Base-by-base conservation (phyloP, 2,797 vertebrate genomes). In the Paratrypauchen microcephalus region DNA sequence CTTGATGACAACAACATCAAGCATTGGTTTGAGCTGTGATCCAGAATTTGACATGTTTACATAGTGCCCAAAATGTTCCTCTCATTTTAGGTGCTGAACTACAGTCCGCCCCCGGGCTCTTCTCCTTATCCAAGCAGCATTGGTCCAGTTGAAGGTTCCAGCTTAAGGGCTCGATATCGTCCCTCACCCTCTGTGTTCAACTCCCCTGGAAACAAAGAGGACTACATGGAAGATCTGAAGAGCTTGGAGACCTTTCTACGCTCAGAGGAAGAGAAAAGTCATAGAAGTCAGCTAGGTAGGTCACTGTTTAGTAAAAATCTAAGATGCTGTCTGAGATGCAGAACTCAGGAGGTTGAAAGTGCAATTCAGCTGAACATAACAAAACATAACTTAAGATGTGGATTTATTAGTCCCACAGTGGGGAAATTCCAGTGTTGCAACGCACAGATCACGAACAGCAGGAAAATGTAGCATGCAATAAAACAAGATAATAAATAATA, bases 211-310 rank as follows among this genome's bases (percentile, higher is more conserved):
- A 95, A 90, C 54, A 96, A 97, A 57, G 96, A 98, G 2, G 97
- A 97, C 66, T 98, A 93, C 45, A 96, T 99, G 81, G 95, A 95
- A 0, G 95, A 99, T 74, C 91, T 95, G 18, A 96, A 95, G 65
- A 93, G 92, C 19, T 79, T 99, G 75, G 96, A 97, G 79, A 92
- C 89, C 75, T 99, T 98, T 76, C 93, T 99, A 9, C 94, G 89
- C 55, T 91, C 88, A 0, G 96, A 99, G 79, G 97, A 98, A 73
- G 96, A 99, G 88, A 98, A 94, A 9, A 95, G 94, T 78, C 96
- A 97, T 36, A 92, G 95, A 48, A 95, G 95, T 61, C 97, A 98
- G 0, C 84, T 97, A 1, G 97, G 97, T 98, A 85, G 65, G 70
- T 52, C 19, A 45, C 32, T 9, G 32, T 23, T 41, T 19, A 15